These are phyloP conservation scores for Diprion similis DNA, from an alignment of 1,140 invertebrate species.

Conservation along the genomic window DNA sequence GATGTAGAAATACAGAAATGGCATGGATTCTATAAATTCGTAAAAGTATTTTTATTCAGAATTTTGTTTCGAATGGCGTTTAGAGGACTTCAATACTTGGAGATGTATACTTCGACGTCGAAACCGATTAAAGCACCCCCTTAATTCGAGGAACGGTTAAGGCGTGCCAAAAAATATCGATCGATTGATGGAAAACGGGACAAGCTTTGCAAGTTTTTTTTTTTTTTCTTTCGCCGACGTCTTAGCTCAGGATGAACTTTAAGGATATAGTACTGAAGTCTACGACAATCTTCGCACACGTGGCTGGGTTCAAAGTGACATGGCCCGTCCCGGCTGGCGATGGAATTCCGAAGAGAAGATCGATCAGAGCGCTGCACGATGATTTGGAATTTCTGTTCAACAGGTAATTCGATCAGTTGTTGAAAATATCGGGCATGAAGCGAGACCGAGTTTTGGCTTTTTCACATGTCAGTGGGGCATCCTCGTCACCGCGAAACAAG, in stretches of 20 bases:
- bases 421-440: too few species aligned
- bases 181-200: too few species aligned
- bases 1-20: too few species aligned
- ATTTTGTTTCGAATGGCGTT: too few species aligned
- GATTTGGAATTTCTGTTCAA: conserved; percentile 47
- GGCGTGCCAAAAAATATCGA: not conserved
- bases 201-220: not conserved
- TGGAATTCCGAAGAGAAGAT: conserved; percentile 33
- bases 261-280: conserved; percentile 46
- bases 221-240: not conserved
- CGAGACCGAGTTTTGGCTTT: too few species aligned
- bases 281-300: conserved; percentile 50
- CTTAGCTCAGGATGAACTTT: conserved; percentile 56
- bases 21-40: too few species aligned
- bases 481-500: too few species aligned
- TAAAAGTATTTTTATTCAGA: too few species aligned
- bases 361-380: conserved; percentile 43
- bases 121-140: too few species aligned
- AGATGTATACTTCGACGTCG: too few species aligned
- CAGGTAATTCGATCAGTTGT: conserved; percentile 45
- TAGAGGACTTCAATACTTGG: too few species aligned
- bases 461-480: too few species aligned
- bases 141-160: not conserved
- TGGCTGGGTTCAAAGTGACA: conserved; percentile 53
- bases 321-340: conserved; percentile 51